Evolutionary conservation across 2,888 invertebrate genomes (phyloP).

Genomic region (Lasioglossum malachurum): DNA sequence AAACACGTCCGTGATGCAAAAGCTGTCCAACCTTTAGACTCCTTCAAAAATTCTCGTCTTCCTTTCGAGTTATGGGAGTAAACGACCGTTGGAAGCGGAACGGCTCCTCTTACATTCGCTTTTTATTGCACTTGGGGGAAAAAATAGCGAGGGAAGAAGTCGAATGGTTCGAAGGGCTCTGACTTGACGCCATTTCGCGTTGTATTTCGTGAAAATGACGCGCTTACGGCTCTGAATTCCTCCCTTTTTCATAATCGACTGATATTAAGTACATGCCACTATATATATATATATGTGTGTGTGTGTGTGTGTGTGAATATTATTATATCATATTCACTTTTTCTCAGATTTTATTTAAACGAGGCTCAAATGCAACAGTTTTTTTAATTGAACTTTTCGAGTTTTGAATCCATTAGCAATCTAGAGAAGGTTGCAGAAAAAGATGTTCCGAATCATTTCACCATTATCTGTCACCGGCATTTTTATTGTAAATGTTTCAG

Average conservation of each 20-base stretch:
- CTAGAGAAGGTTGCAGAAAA: neutral
- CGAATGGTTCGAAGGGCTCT: neutral
- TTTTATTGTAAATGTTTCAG: neutral
- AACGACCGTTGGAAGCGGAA: neutral
- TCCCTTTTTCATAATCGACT: neutral
- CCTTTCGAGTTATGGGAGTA: neutral
- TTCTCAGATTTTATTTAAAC: no score
- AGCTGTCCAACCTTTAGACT: neutral
- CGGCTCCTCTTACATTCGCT: neutral
- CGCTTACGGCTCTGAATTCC: neutral
- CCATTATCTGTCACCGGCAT: neutral
- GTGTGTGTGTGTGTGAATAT: no score
- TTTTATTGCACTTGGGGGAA: neutral
- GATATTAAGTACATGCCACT: no score
- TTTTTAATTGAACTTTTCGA: no score
- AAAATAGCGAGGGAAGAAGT: neutral
- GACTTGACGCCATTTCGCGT: neutral
- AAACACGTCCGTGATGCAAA: slow-evolving; percentile 52
- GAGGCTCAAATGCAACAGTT: no score
- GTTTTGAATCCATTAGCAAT: neutral
- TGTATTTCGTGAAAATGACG: neutral
- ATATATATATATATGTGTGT: no score
- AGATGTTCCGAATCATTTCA: neutral
- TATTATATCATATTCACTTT: no score
- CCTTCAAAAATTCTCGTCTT: neutral